Base-by-base conservation (phyloP, 2,797 vertebrate genomes). In the Champsocephalus gunnari region DNA sequence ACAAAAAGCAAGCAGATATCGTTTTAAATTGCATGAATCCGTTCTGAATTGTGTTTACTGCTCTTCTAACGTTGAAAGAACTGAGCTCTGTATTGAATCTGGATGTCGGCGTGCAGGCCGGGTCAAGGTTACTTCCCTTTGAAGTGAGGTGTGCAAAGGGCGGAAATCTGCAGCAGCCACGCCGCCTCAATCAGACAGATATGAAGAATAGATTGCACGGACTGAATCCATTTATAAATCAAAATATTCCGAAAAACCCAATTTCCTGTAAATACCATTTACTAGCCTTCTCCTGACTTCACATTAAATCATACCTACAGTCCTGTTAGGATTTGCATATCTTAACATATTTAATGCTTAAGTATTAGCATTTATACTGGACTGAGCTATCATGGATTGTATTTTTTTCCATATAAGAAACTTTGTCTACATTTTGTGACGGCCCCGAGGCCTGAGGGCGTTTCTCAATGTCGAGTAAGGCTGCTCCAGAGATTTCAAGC, bases 51-150 rank as follows among this genome's bases (percentile, higher is more conserved):
- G 70, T 71, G 67, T 82, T 66, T 67, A 49, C 62, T 60, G 48
- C 75, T 77, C 41, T 63, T 67, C 73, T 69, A 47, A 77, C 80
- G 79, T 44, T 66, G 61, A 83, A 75, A 79, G 62, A 60, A 55
- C 24, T 19, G 47, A 58, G 19, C 61, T 57, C 73, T 57, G 19
- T 34, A 64, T 32, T 58, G 68, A 77, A 63, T 54, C 28, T 38
- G 19, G 19, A 43, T 47, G 48, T 63, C 48, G 19, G 59, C 41
- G 45, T 14, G 6, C 54, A 68, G 28, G 7, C 21, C 1, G 11
- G 73, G 71, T 81, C 83, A 75, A 80, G 78, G 73, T 65, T 65
- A 45, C n/a, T 17, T 43, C 34, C 74, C 69, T 79, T 57, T 63
- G 16, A 65, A 24, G 56, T 60, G 51, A 32, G 0, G 4, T 0